Conservation (phyloP, 64 coral and sea anemone species). For the Actinia equina region DNA sequence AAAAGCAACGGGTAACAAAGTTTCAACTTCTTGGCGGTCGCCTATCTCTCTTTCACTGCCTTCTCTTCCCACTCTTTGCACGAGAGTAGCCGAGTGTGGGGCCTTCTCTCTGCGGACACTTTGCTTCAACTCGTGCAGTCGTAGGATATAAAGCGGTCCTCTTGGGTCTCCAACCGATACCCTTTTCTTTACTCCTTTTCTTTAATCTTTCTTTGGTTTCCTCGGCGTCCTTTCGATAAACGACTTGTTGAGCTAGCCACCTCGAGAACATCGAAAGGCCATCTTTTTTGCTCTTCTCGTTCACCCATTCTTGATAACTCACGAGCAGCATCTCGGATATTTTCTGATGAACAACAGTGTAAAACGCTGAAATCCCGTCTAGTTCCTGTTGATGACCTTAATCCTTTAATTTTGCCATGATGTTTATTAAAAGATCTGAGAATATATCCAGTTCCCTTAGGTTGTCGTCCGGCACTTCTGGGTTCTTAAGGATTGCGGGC, state of each 20-base stretch:
- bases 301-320: background rate
- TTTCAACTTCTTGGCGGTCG: background rate
- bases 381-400: slow-evolving; percentile 2
- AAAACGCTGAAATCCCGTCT: background rate
- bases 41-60: background rate
- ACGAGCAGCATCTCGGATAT: background rate
- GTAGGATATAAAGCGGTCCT: background rate
- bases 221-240: slow-evolving; percentile 13
- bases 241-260: slow-evolving; percentile 17
- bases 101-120: background rate
- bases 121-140: background rate
- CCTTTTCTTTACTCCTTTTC: background rate
- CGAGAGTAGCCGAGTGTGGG: background rate
- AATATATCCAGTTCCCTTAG: slow-evolving; percentile 35
- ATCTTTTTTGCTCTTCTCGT: background rate
- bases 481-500: background rate
- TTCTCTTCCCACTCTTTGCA: background rate
- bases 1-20: background rate
- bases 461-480: slow-evolving; percentile 15
- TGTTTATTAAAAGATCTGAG: slow-evolving; percentile 22
- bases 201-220: background rate
- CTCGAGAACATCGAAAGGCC: background rate
- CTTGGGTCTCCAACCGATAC: background rate
- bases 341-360: slow-evolving; percentile 6
- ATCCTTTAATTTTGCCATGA: slow-evolving; percentile 23